These are phyloP conservation scores for Rhamnusium bicolor DNA, from an alignment of 2,888 invertebrate genomes.

Conservation along the genomic window DNA sequence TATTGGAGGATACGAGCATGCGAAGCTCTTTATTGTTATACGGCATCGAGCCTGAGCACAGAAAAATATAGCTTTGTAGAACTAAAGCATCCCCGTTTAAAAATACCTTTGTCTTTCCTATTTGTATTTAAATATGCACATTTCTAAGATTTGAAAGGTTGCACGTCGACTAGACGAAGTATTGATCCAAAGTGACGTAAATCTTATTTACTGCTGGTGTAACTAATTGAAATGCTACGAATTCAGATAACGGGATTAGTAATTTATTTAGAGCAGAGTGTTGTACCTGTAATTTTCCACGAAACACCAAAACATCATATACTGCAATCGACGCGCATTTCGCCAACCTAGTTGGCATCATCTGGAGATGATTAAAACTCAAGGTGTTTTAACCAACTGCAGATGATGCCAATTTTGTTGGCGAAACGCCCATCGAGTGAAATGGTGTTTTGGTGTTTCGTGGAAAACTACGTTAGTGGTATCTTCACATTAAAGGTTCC, in stretches of 20 bases:
- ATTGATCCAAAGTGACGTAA: conserved; percentile 2
- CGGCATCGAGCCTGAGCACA: background rate
- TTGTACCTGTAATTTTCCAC: too few species aligned
- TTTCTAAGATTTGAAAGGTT: background rate
- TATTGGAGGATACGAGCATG: background rate
- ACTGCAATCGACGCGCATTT: too few species aligned
- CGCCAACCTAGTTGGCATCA: too few species aligned
- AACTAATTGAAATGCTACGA: background rate
- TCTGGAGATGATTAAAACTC: too few species aligned
- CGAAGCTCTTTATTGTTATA: conserved; percentile 21
- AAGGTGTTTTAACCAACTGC: too few species aligned
- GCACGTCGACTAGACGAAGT: background rate
- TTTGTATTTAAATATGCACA: background rate
- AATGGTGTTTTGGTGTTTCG: too few species aligned
- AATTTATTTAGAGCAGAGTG: background rate
- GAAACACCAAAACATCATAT: too few species aligned
- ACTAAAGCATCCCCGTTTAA: background rate
- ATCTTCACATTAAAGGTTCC: too few species aligned
- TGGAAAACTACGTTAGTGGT: too few species aligned
- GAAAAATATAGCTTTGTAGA: background rate
- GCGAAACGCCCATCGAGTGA: too few species aligned
- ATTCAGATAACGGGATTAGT: background rate
- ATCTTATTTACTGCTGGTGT: background rate
- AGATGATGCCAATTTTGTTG: too few species aligned
- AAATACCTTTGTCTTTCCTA: background rate